These are phyloP conservation scores for Carassius auratus DNA, from an alignment of 2,113 vertebrate genomes.

Conservation along the genomic window DNA sequence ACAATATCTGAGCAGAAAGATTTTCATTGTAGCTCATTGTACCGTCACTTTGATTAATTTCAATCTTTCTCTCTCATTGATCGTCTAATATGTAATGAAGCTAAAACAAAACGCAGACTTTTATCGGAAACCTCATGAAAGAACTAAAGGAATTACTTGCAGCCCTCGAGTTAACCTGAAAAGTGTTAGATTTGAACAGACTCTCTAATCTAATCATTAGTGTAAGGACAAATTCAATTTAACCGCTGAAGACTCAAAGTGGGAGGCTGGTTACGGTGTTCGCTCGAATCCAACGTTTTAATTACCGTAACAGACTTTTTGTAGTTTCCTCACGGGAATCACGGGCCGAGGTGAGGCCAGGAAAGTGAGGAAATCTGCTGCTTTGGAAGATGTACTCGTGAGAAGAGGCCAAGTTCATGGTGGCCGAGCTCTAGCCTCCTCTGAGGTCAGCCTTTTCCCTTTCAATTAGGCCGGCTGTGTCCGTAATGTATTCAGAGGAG, in stretches of 20 bases:
- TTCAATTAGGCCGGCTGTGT: slow-evolving; percentile 41
- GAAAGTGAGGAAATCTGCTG: neutral
- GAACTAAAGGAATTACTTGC: neutral
- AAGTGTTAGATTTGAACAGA: slow-evolving; percentile 14
- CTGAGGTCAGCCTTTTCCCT: slow-evolving; percentile 39
- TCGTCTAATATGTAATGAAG: neutral
- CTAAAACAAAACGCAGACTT: slow-evolving; percentile 20
- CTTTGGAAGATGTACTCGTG: slow-evolving; percentile 9
- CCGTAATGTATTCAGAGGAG: slow-evolving; percentile 46
- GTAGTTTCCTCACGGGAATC: slow-evolving; percentile 4
- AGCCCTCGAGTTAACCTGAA: slow-evolving; percentile 11
- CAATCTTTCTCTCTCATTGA: slow-evolving; percentile 3
- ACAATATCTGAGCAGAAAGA: slow-evolving; percentile 7
- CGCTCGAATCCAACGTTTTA: slow-evolving; percentile 37
- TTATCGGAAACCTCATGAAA: slow-evolving; percentile 3
- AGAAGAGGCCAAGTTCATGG: slow-evolving; percentile 28
- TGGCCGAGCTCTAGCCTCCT: neutral
- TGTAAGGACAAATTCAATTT: slow-evolving; percentile 52
- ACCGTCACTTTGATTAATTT: slow-evolving; percentile 20
- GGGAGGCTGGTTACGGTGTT: neutral
- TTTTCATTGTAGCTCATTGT: neutral
- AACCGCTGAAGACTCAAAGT: slow-evolving; percentile 34
- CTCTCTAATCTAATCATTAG: slow-evolving; percentile 35
- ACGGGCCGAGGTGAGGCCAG: neutral
- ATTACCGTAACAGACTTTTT: slow-evolving; percentile 45